A percentile compares a stretch with the other conserved stretches of the same genome.
Conservation (phyloP, 2,797 vertebrate genomes). For the Cichlasoma orientale region DNA sequence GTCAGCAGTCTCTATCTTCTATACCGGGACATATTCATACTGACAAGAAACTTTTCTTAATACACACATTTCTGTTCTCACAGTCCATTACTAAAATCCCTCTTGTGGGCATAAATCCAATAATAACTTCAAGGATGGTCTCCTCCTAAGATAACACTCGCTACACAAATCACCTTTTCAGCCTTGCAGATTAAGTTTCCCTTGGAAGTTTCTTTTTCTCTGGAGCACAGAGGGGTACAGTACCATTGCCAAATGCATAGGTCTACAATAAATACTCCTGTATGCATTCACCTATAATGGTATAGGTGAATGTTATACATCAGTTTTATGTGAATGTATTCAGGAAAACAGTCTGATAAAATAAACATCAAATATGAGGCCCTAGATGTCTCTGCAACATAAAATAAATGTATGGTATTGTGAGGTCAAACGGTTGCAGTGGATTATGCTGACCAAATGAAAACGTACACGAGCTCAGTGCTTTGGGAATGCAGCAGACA, state of each 20-base stretch:
- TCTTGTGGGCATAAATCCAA: conserved; percentile 32
- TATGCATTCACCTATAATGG: neutral
- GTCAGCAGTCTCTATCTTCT: neutral
- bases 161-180: conserved; percentile 14
- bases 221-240: neutral
- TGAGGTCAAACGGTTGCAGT: neutral
- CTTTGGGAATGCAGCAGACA: neutral
- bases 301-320: no score
- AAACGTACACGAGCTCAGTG: neutral
- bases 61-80: conserved; percentile 17
- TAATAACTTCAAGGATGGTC: conserved; percentile 26
- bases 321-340: neutral
- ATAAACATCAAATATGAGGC: neutral
- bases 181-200: conserved; percentile 1
- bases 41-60: conserved; percentile 8
- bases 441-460: neutral
- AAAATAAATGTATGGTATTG: neutral
- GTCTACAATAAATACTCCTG: neutral
- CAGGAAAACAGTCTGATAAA: neutral
- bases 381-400: neutral
- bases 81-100: conserved; percentile 39
- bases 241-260: neutral
- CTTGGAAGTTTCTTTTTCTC: neutral
- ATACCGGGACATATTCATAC: neutral
- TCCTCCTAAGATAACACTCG: conserved; percentile 17